Evolutionary conservation across 1,140 invertebrate genomes (phyloP).

Genomic region (Habropoda laboriosa): DNA sequence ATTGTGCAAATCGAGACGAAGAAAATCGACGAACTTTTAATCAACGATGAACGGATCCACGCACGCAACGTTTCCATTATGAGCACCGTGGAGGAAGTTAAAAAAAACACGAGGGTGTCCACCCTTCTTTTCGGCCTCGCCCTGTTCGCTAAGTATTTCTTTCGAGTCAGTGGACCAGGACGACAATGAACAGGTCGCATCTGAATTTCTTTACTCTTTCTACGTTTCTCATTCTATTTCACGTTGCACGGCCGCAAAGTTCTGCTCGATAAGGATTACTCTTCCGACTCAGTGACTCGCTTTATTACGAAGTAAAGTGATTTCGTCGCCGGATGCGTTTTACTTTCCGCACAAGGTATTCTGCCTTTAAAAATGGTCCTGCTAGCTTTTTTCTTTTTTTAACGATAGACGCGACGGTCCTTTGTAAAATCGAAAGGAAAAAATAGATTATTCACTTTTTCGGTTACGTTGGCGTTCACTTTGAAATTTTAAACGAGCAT

Average conservation of each 20-base stretch:
- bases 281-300: constrained; percentile 9
- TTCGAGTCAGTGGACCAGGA: constrained; percentile 77
- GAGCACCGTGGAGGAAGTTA: neutral
- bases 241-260: neutral
- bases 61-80: constrained; percentile 9
- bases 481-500: too few relatives aligned
- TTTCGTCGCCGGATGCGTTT: neutral
- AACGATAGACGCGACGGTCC: neutral
- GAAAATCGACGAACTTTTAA: constrained; percentile 26
- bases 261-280: constrained; percentile 22
- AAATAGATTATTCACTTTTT: too few relatives aligned
- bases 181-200: constrained; percentile 80
- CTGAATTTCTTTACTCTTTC: constrained; percentile 77
- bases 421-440: too few relatives aligned
- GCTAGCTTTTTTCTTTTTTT: too few relatives aligned
- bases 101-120: constrained; percentile 21
- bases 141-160: constrained; percentile 80
- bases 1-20: too few relatives aligned
- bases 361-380: neutral
- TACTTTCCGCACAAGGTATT: neutral
- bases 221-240: constrained; percentile 1
- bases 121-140: constrained; percentile 48
- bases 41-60: constrained; percentile 31
- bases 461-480: too few relatives aligned
- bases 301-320: constrained; percentile 8